Percentiles rank a stretch among this genome's conserved stretches.
phyloP scores from a whole-genome alignment of 1,140 invertebrate species.

The Brachionus manjavacas region DNA sequence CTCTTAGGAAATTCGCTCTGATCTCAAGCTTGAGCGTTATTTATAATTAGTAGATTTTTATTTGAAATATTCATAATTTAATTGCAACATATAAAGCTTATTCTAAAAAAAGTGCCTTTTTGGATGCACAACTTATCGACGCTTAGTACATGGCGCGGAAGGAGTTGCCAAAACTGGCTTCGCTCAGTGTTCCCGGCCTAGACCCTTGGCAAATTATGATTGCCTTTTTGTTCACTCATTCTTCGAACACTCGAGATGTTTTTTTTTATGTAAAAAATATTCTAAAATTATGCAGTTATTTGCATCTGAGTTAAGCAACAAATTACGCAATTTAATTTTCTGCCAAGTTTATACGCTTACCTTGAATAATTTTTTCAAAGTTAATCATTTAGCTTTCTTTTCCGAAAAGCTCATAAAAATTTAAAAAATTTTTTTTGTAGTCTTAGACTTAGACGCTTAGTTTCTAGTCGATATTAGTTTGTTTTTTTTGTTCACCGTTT shows the following conservation, averaged over 20 bases:
- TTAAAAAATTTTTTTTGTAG: neutral
- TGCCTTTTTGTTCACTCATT: neutral
- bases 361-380: neutral
- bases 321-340: conserved; percentile 25
- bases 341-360: neutral
- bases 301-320: neutral
- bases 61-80: conserved; percentile 21
- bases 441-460: conserved; percentile 43
- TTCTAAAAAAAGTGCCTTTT: conserved; percentile 1
- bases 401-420: neutral
- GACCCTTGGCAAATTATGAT: neutral
- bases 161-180: neutral
- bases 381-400: conserved; percentile 29
- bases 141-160: neutral
- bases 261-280: conserved; percentile 26
- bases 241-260: neutral
- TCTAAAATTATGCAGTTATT: conserved; percentile 12
- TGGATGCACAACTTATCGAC: neutral
- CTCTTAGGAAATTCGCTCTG: neutral
- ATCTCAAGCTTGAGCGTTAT: conserved; percentile 16
- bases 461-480: conserved; percentile 43
- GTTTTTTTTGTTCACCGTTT: conserved; percentile 32
- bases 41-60: conserved; percentile 35
- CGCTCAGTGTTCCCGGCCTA: neutral
- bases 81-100: neutral